phyloP scores from a whole-genome alignment of 2,888 invertebrate species.

The Sinhomidia bicolor region DNA sequence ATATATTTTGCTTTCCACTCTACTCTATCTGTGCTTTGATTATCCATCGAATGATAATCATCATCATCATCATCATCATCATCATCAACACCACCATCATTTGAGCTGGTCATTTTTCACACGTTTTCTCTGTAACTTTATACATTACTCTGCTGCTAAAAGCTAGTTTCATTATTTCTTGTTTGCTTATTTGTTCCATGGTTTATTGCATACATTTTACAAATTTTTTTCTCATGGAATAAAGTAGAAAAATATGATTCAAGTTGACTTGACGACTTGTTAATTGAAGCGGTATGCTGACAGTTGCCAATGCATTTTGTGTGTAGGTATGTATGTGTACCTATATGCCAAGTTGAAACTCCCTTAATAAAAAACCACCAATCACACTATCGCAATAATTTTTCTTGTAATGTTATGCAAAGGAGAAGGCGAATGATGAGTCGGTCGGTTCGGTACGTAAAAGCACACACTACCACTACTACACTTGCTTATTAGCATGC shows the following conservation, averaged over 20 bases:
- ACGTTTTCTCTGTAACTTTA: constrained; percentile 33
- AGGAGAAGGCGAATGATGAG: background rate
- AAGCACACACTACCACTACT: background rate
- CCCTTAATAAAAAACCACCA: constrained; percentile 25
- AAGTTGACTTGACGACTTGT: constrained; percentile 63
- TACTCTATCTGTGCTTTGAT: background rate
- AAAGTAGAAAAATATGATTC: constrained; percentile 22
- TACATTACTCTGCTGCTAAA: background rate
- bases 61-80: background rate
- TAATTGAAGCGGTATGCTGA: constrained; percentile 66
- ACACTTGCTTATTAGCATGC: constrained; percentile 10
- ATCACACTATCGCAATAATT: constrained; percentile 17
- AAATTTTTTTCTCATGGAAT: constrained; percentile 48
- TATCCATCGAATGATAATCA: background rate
- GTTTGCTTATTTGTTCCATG: constrained; percentile 50
- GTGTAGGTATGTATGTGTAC: too few relatives aligned
- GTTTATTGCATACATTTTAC: constrained; percentile 70
- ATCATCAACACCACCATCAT: background rate
- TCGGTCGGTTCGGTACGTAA: background rate
- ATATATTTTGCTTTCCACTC: background rate
- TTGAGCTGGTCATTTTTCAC: constrained; percentile 59
- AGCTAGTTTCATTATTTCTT: constrained; percentile 7
- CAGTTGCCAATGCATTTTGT: constrained; percentile 28
- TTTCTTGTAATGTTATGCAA: background rate
- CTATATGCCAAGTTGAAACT: background rate